Percentiles rank a stretch among this genome's conserved stretches.
These are phyloP conservation scores for Heterochromis multidens DNA, from an alignment of 2,113 vertebrate genomes.

Conservation along the genomic window DNA sequence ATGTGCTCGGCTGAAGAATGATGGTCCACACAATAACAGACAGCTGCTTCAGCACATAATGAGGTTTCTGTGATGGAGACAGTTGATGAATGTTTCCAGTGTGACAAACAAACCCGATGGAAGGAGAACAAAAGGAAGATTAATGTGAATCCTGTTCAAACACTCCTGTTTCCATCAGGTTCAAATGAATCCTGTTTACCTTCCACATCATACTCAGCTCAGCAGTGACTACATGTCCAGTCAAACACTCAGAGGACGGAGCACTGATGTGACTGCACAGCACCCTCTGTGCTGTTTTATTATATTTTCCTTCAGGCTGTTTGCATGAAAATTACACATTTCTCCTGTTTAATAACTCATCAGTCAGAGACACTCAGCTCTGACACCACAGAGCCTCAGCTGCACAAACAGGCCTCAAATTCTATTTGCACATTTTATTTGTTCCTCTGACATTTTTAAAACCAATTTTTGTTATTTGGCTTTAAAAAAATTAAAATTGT, in stretches of 20 bases:
- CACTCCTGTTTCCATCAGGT: background rate
- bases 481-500: fast-evolving
- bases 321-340: background rate
- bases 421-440: background rate
- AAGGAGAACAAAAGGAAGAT: background rate
- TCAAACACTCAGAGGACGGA: background rate
- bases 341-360: background rate
- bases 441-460: background rate
- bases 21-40: fast-evolving
- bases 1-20: background rate
- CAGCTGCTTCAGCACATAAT: background rate
- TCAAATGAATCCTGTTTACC: background rate
- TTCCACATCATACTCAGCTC: background rate
- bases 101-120: background rate
- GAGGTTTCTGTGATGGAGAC: background rate
- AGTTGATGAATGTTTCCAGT: background rate
- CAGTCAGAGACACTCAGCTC: background rate
- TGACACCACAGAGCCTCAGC: background rate
- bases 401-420: background rate
- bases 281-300: background rate
- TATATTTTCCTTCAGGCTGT: background rate
- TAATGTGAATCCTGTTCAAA: background rate
- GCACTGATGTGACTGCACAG: background rate
- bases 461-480: background rate
- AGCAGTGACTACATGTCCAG: background rate